Evolutionary conservation across 2,888 invertebrate genomes (phyloP).

Genomic region (Eupeodes luniger): DNA sequence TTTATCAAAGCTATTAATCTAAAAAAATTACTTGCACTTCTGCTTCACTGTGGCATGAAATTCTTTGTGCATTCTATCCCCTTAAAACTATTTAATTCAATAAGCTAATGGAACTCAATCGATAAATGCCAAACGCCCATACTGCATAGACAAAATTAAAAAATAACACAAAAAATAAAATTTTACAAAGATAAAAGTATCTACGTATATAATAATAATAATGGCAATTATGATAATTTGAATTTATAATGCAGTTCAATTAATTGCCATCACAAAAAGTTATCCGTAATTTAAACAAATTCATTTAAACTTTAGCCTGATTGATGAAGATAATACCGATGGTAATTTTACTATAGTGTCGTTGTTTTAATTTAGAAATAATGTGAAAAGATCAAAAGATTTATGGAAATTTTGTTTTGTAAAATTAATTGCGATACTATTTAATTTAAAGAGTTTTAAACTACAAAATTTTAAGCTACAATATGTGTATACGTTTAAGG

Average conservation of each 20-base stretch:
- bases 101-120: conserved; percentile 33
- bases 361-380: background rate
- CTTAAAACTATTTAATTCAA: background rate
- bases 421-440: background rate
- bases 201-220: background rate
- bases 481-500: background rate
- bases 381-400: background rate
- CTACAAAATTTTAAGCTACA: too few relatives aligned
- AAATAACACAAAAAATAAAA: conserved; percentile 1
- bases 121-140: conserved; percentile 28
- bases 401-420: background rate
- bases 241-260: conserved; percentile 6
- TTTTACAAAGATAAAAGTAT: background rate
- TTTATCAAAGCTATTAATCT: too few relatives aligned
- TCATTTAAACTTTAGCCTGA: background rate
- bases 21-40: background rate
- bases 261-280: background rate
- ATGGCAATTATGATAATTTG: conserved; percentile 18
- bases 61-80: background rate
- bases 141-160: background rate
- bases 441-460: background rate
- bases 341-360: too few relatives aligned
- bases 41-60: background rate
- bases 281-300: background rate
- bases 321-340: too few relatives aligned